Base-by-base conservation (phyloP, 2,797 vertebrate species). In the Phaenicophaeus curvirostris region DNA sequence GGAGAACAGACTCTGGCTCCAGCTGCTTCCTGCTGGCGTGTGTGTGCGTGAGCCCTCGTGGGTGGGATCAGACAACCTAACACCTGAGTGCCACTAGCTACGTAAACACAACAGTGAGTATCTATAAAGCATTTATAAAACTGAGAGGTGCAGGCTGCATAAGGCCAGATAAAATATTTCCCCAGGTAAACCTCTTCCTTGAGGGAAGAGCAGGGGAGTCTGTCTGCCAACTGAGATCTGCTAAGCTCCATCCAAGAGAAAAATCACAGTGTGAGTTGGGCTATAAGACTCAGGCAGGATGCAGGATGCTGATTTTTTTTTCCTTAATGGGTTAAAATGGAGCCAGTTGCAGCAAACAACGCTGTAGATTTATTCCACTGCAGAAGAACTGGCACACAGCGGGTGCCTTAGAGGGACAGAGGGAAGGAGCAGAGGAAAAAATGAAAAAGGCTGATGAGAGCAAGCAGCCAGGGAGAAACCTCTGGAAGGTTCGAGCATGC, bases 351-450 rank as follows among this genome's bases (percentile, higher is more conserved):
- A 73, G 91, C 81, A 95, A 96, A 94, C 71, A 93, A 53, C 1
- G 0, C 30, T 82, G 63, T 46, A 76, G 95, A 96, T 96, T 92
- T 94, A 94, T 96, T 95, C 85, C 89, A 77, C 91, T 92, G 86
- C 51, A 95, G 85, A 82, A 87, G 89, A 92, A 57, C 75, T 79
- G 63, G 77, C 68, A 89, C 79, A 35, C 67, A 92, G 95, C 92
- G 88, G 94, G 94, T 93, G 87, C 92, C 92, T 95, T 82, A 66
- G 74, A 96, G 86, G 94, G 93, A 90, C 89, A 91, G 89, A 89
- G 80, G 55, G 51, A 95, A 96, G 87, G 62, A 91, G 76, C 44
- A 65, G 57, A 94, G 76, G 44, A 85, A 96, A 96, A 96, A 95
- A 95, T 92, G 73, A 68, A 89, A 85, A 83, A 88, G 63, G 90